Evolutionary conservation across 2,888 invertebrate species (phyloP).

Genomic region (Entomobrya multifasciata): DNA sequence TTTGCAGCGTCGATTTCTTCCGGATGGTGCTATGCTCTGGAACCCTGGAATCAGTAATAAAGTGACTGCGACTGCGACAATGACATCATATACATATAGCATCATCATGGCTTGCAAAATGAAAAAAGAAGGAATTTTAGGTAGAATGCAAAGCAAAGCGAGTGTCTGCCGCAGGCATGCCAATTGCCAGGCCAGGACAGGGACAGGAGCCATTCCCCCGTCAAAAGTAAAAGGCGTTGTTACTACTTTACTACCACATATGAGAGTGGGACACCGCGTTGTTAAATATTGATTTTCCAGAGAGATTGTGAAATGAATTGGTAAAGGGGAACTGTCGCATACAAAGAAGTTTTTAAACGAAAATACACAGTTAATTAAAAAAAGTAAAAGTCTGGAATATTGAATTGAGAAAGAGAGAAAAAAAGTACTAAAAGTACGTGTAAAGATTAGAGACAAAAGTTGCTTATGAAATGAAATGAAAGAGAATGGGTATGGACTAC

Average conservation of each 20-base stretch:
- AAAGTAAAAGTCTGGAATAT: no score
- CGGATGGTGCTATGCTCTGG: constrained; percentile 26
- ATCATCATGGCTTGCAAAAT: not conserved
- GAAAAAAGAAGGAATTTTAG: no score
- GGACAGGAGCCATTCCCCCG: not conserved
- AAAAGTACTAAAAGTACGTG: no score
- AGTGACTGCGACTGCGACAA: not conserved
- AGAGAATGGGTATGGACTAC: no score
- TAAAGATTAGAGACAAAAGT: no score
- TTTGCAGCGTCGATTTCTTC: constrained; percentile 54
- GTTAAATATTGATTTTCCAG: constrained; percentile 24
- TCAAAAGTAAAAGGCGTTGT: not conserved
- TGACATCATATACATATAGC: not conserved
- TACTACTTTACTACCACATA: not conserved
- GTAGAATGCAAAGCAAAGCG: no score
- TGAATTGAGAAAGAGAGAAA: no score
- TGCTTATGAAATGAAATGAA: no score
- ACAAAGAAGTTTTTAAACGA: not conserved
- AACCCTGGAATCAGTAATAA: not conserved
- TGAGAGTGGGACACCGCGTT: not conserved
- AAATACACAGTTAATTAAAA: not conserved
- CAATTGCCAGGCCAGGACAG: not conserved
- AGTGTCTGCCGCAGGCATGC: no score
- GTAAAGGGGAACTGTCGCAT: not conserved
- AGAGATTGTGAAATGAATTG: not conserved